Conservation (phyloP, 2,888 invertebrate species). For the Drosophila prolongata region DNA sequence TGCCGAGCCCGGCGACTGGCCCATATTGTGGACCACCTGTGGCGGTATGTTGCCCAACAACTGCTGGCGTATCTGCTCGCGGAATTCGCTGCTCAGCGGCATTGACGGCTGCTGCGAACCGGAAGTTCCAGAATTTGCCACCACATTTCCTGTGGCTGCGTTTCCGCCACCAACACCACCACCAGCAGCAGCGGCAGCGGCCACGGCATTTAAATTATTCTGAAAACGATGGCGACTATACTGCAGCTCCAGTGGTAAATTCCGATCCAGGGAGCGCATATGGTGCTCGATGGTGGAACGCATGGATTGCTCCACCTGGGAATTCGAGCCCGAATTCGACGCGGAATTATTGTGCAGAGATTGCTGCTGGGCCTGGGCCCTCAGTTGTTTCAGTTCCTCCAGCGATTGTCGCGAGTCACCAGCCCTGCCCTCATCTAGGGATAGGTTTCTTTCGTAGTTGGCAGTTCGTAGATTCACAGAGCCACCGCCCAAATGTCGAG, state of each 20-base stretch:
- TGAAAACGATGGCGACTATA: conserved; percentile 84
- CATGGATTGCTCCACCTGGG: conserved; percentile 80
- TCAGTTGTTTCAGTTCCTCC: conserved; percentile 81
- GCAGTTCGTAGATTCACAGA: conserved; percentile 72
- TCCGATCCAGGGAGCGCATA: conserved; percentile 84
- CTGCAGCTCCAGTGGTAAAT: conserved; percentile 83
- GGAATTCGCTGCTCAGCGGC: conserved; percentile 83
- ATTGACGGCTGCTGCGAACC: conserved; percentile 69
- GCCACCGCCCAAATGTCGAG: conserved; percentile 67
- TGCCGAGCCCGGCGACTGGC: conserved; percentile 81
- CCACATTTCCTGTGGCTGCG: conserved; percentile 14
- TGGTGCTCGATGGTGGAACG: conserved; percentile 84
- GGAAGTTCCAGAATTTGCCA: conserved; percentile 38
- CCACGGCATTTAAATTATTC: conserved; percentile 58
- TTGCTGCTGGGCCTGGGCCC: conserved; percentile 81
- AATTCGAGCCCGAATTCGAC: conserved; percentile 54
- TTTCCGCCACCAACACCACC: conserved; percentile 27
- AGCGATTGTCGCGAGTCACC: conserved; percentile 64
- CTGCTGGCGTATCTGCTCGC: conserved; percentile 84
- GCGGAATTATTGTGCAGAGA: conserved; percentile 68
- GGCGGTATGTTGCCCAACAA: conserved; percentile 81
- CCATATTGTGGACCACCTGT: conserved; percentile 80
- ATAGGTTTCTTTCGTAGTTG: conserved; percentile 82
- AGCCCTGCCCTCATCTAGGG: conserved; percentile 76
- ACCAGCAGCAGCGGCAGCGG: conserved; percentile 41